Conservation (phyloP, 2,888 invertebrate species). For the Platycheirus rosarum region DNA sequence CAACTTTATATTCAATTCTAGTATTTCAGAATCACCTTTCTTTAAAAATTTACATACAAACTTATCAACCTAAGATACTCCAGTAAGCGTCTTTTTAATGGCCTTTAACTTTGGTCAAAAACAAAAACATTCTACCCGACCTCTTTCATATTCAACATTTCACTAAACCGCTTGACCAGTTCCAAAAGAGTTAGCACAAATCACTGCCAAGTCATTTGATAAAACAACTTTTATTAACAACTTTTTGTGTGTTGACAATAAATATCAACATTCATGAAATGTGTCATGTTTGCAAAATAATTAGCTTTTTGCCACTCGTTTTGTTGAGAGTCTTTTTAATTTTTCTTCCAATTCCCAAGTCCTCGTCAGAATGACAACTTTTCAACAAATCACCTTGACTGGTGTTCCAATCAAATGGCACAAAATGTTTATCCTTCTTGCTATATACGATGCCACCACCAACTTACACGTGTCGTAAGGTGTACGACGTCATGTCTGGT, state of each 20-base stretch:
- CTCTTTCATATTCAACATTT: too few species aligned
- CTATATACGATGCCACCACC: constrained; percentile 16
- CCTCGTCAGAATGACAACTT: constrained; percentile 62
- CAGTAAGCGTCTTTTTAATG: too few species aligned
- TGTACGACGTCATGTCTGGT: constrained; percentile 3
- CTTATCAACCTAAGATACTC: too few species aligned
- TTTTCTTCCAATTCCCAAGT: constrained; percentile 42
- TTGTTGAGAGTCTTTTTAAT: constrained; percentile 21
- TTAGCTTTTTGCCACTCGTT: constrained; percentile 36
- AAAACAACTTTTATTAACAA: constrained; percentile 61
- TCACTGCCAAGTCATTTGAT: background rate
- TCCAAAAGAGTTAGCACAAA: background rate
- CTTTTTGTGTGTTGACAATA: constrained; percentile 64
- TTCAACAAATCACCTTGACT: constrained; percentile 31
- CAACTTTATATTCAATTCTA: too few species aligned
- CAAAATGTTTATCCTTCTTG: constrained; percentile 33
- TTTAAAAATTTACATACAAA: too few species aligned
- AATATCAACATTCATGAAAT: constrained; percentile 68
- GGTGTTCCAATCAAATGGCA: constrained; percentile 37
- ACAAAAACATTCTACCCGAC: too few species aligned
- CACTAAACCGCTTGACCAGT: background rate
- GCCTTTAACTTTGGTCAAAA: too few species aligned
- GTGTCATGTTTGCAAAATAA: constrained; percentile 67
- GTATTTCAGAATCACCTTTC: too few species aligned
- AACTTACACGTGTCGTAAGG: constrained; percentile 25